Evolutionary conservation across 1,140 invertebrate genomes (phyloP), one percentile per base, ranked within the genome.

Genomic region (Cyrtorhinus lividipennis): DNA sequence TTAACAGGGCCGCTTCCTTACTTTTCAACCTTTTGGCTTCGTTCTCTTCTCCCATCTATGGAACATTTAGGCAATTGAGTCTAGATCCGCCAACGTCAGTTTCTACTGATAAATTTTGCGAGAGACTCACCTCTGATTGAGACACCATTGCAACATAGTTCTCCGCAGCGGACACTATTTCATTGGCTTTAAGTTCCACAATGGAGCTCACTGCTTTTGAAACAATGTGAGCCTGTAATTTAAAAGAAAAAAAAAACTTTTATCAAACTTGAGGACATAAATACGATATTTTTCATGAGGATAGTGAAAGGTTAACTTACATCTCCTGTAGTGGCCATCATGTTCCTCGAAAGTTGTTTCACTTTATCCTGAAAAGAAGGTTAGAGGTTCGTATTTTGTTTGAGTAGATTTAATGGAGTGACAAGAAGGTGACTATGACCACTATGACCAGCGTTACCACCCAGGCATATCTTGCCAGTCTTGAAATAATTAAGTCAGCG

Each of bases 111-210:
- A 38, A 38, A 56, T 56, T 62, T n/a, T n/a, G n/a, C n/a, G n/a
- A n/a, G n/a, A n/a, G 61, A 60, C 70, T 62, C 70, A 73, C 74
- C 71, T 73, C 67, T 46, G 74, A 66, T 70, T 75, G 70, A n/a
- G 66, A 69, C 64, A 74, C 71, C 12, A 80, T 70, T 22, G 75
- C 71, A n/a, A 75, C 73, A 71, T 83, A 83, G 68, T 79, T 77
- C 69, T 82, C 77, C 1, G 74, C 71, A 27, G 81, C 71, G 56
- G 78, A 75, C 26, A 74, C 72, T 20, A 80, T 76, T 68, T 81
- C 77, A 67, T 77, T 74, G 3, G 76, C 74, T 68, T 79, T 76
- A 58, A 80, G 73, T 56, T 73, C 72, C 24, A 77, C 72, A 27
- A 79, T 77, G 56, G 72, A 74, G 65, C 74, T 74, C 57, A 79